A percentile compares a stretch with the other conserved stretches of the same genome.
Conservation (phyloP, 1,140 invertebrate species). For the Fopius arisanus region DNA sequence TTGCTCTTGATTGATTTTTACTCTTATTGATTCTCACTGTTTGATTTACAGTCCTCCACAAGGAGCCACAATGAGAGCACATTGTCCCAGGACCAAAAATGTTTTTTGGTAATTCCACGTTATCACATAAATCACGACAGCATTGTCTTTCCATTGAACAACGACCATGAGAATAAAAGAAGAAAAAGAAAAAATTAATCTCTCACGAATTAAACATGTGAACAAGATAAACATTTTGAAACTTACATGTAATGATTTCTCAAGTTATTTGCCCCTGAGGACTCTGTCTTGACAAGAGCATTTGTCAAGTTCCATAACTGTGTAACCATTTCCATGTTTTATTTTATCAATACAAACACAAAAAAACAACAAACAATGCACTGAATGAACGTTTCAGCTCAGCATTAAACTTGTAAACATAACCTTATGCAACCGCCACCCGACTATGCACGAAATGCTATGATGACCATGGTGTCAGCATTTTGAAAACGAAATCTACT, state of each 20-base stretch:
- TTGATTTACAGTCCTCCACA: constrained; percentile 47
- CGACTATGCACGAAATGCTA: too few species aligned
- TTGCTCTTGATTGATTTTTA: constrained; percentile 40
- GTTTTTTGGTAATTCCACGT: constrained; percentile 42
- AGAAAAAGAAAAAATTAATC: constrained; percentile 28
- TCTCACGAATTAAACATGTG: not conserved
- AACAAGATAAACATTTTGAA: constrained; percentile 19
- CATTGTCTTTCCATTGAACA: constrained; percentile 39
- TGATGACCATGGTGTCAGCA: too few species aligned
- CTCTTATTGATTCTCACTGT: constrained; percentile 43
- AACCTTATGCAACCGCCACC: not conserved
- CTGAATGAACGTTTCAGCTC: not conserved
- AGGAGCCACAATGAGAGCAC: constrained; percentile 54
- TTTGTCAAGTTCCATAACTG: constrained; percentile 50
- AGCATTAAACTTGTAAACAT: not conserved
- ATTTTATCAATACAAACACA: constrained; percentile 6
- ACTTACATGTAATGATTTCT: constrained; percentile 50
- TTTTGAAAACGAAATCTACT: not conserved
- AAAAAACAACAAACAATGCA: not conserved
- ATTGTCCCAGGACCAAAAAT: constrained; percentile 48
- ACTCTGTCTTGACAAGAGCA: constrained; percentile 39
- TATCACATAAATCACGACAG: constrained; percentile 34
- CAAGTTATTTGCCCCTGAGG: constrained; percentile 25
- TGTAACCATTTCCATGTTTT: constrained; percentile 42
- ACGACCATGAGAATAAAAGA: constrained; percentile 21